Evolutionary conservation across 2,797 vertebrate species (phyloP).

Genomic region (Poeciliopsis gracilis): DNA sequence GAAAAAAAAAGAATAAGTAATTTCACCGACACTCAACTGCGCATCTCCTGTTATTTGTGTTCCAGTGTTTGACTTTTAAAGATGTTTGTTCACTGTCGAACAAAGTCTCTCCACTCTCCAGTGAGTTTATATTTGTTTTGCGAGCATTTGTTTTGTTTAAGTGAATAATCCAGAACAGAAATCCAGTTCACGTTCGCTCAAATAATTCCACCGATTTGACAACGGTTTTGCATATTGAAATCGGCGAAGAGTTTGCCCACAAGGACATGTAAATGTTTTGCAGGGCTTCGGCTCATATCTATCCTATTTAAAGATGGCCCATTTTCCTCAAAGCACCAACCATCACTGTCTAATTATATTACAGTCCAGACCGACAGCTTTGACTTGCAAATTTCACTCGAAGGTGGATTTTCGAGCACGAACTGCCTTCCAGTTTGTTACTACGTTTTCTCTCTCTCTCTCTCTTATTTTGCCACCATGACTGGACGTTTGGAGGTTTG

Average conservation of each 20-base stretch:
- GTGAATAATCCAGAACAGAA: background rate
- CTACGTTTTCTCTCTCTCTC: background rate
- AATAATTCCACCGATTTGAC: constrained; percentile 15
- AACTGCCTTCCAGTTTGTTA: constrained; percentile 8
- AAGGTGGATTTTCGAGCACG: constrained; percentile 29
- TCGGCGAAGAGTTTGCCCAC: constrained; percentile 13
- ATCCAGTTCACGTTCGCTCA: background rate
- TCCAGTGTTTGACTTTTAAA: background rate
- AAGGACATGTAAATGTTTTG: constrained; percentile 7
- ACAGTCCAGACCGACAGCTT: constrained; percentile 48
- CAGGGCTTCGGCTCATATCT: constrained; percentile 10
- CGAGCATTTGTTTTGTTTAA: background rate
- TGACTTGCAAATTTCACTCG: constrained; percentile 42
- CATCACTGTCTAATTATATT: constrained; percentile 58
- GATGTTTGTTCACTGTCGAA: background rate
- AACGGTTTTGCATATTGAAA: constrained; percentile 20
- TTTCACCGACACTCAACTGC: background rate
- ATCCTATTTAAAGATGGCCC: constrained; percentile 69
- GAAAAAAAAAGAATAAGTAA: too few relatives aligned
- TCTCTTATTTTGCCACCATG: constrained; percentile 6
- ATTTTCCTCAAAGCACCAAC: constrained; percentile 44
- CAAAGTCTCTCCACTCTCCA: background rate
- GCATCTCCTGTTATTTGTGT: background rate
- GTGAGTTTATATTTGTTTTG: background rate
- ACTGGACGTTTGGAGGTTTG: constrained; percentile 1